Base-by-base conservation (phyloP, 2,797 vertebrate genomes). In the Acridotheres tristis region DNA sequence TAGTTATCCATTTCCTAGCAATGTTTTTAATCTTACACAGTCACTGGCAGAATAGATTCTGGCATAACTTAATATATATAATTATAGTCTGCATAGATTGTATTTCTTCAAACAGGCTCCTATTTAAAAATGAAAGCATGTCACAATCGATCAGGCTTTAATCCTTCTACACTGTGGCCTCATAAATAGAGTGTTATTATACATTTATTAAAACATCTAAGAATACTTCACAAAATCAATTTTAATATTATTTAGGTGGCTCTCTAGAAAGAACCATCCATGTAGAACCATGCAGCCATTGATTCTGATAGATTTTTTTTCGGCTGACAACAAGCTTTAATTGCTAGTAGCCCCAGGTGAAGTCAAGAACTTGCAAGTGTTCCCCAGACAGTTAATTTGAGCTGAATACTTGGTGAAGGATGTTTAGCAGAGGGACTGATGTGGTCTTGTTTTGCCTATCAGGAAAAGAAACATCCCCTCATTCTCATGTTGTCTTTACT, bases 111-210 rank as follows among this genome's bases (percentile, higher is more conserved):
- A 61, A 80, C 36, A 85, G 54, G 11, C 43, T 93, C 14, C 53
- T 75, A 29, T 85, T 78, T 15, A 85, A 85, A 92, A 94, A 76
- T 48, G 30, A 89, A 84, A 32, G 29, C 65, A 67, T 58, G 62
- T 65, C 73, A 89, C 57, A 57, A 78, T 8, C 89, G 75, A 90
- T 84, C 67, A 75, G 59, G 47, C 77, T 96, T 94, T 94, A 94
- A 91, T 87, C 65, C 16, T 81, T 86, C 72, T 84, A 16, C 20
- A 25, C 36, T 29, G 34, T 67, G 38, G 51, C 47, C 40, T 93
- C 19, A 5, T 67, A 58, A 94, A 78, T 58, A 86, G 34, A 62
- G 32, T 84, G 75, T 93, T 92, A 67, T 29, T 66, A 78, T 59
- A 80, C 40, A 85, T 93, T 95, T 90, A 75, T 83, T 93, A 25